Conservation (phyloP, 2,797 vertebrate genomes). For the Nothura maculosa region DNA sequence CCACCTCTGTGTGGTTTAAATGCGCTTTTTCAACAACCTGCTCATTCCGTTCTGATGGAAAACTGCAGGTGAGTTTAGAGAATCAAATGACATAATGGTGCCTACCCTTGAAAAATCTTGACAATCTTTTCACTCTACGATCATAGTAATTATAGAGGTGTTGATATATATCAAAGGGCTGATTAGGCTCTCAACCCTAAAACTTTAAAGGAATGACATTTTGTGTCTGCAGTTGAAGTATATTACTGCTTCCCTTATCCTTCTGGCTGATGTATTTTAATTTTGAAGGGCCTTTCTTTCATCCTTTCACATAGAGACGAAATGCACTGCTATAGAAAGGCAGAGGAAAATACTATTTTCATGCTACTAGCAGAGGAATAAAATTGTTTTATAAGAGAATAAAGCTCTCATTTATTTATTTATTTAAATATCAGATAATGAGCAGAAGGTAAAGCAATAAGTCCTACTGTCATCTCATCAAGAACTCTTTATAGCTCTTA, state of each 20-base stretch:
- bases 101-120: background rate
- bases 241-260: background rate
- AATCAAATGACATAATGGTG: background rate
- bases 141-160: background rate
- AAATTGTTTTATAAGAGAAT: background rate
- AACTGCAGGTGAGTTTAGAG: background rate
- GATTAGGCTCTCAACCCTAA: background rate
- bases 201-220: background rate
- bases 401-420: rapidly evolving
- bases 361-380: background rate
- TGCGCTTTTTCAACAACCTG: background rate
- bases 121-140: background rate
- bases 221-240: background rate
- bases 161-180: background rate
- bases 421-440: background rate
- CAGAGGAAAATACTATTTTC: background rate
- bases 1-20: background rate
- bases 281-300: background rate
- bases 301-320: rapidly evolving
- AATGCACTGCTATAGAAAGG: background rate
- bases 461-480: background rate
- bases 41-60: background rate
- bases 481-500: background rate
- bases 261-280: background rate
- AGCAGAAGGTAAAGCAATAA: background rate